Evolutionary conservation across 2,113 vertebrate species (phyloP).

Genomic region (Paradoxurus hermaphroditus): DNA sequence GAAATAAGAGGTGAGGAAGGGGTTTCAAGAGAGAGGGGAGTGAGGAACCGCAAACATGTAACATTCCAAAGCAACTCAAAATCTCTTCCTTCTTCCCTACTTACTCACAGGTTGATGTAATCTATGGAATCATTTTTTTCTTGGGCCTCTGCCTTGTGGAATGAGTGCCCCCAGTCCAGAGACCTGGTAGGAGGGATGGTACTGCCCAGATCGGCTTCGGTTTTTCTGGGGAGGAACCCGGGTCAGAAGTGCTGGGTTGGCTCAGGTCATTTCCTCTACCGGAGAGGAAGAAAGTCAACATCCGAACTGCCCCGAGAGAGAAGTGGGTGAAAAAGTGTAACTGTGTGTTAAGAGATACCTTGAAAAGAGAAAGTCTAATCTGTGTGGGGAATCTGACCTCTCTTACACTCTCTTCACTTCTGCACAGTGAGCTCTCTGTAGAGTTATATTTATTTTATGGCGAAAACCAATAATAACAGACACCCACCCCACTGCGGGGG

Average conservation of each 20-base stretch:
- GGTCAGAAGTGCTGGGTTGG: not conserved
- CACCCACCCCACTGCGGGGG: not conserved
- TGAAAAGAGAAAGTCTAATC: not conserved
- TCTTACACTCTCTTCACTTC: not conserved
- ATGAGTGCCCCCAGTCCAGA: not conserved
- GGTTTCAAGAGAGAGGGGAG: not conserved
- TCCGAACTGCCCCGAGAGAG: not conserved
- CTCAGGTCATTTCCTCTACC: not conserved
- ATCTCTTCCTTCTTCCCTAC: not conserved
- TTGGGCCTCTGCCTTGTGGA: not conserved
- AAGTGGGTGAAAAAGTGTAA: not conserved
- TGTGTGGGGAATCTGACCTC: conserved; percentile 14
- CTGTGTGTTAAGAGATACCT: not conserved
- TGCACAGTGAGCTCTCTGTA: not conserved
- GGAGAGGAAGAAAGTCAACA: not conserved
- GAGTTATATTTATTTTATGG: not conserved
- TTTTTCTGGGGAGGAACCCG: not conserved
- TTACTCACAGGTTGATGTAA: not conserved
- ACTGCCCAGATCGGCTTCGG: not conserved
- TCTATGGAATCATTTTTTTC: not conserved
- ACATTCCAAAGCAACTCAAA: not conserved
- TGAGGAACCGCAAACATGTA: not conserved
- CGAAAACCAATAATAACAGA: conserved; percentile 2
- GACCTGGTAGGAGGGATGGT: not conserved
- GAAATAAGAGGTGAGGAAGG: not conserved